A percentile compares a stretch with the other conserved stretches of the same genome.
These are phyloP conservation scores for Smittia sp. DNA, from an alignment of 2,888 invertebrate species.

Conservation along the genomic window DNA sequence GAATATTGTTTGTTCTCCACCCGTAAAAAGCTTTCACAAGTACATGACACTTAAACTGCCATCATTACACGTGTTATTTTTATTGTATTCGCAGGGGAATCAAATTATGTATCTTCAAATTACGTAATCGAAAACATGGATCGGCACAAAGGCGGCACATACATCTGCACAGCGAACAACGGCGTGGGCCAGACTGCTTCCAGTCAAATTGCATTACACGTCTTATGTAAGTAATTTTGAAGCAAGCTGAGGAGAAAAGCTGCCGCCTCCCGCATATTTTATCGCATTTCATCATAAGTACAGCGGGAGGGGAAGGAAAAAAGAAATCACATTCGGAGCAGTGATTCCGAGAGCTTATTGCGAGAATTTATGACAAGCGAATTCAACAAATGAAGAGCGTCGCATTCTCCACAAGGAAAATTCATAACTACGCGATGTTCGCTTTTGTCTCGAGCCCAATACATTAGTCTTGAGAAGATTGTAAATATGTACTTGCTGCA, in stretches of 20 bases:
- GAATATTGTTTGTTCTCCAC: conserved; percentile 1
- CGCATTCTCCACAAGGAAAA: conserved; percentile 8
- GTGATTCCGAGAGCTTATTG: background rate
- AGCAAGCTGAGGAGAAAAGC: background rate
- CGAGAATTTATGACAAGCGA: background rate
- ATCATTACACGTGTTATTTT: conserved; percentile 4
- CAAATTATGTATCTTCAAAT: conserved; percentile 55
- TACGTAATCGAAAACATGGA: conserved; percentile 57
- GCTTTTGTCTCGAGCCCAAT: background rate
- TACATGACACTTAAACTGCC: background rate
- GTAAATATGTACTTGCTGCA: conserved; percentile 17
- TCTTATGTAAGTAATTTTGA: conserved; percentile 55
- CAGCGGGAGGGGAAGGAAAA: background rate
- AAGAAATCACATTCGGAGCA: background rate
- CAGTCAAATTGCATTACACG: conserved; percentile 56
- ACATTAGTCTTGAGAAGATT: background rate
- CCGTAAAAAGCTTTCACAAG: background rate
- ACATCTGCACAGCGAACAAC: conserved; percentile 58
- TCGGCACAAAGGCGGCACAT: conserved; percentile 57
- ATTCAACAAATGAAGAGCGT: conserved; percentile 28
- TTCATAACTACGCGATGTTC: background rate
- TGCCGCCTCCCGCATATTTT: background rate
- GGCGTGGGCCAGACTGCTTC: conserved; percentile 57
- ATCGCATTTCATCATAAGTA: too few species aligned
- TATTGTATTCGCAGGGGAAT: conserved; percentile 52